Evolutionary conservation across 2,113 vertebrate species (phyloP).

Genomic region (Origma solitaria): DNA sequence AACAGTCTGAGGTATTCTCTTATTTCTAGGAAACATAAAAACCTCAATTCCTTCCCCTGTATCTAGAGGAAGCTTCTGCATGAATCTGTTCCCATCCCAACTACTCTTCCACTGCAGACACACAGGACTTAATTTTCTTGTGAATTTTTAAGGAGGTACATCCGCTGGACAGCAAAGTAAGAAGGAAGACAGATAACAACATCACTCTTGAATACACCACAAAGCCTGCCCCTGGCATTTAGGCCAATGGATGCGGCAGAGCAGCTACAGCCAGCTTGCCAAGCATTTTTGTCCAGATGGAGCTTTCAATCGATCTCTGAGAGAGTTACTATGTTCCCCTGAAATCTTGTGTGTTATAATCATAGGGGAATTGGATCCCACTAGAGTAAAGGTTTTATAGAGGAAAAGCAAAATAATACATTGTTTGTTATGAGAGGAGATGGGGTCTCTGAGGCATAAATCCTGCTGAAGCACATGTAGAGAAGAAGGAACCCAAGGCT

Average conservation of each 20-base stretch:
- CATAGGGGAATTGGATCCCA: background rate
- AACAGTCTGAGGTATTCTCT: background rate
- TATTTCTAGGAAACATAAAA: background rate
- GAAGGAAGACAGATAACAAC: background rate
- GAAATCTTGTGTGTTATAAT: background rate
- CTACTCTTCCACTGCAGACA: background rate
- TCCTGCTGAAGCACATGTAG: background rate
- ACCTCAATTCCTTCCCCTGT: background rate
- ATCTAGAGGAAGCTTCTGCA: background rate
- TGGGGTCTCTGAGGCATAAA: background rate
- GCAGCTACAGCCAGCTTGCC: background rate
- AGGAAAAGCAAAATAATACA: background rate
- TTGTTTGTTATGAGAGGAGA: background rate
- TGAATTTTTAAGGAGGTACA: background rate
- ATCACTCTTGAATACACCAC: background rate
- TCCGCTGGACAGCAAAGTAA: background rate
- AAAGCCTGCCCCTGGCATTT: background rate
- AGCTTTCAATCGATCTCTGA: background rate
- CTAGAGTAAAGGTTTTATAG: background rate
- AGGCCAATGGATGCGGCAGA: background rate
- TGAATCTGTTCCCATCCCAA: rapidly evolving
- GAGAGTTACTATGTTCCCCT: background rate
- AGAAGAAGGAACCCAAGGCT: background rate
- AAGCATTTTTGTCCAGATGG: background rate
- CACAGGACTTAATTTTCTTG: background rate